phyloP scores from a whole-genome alignment of 2,888 invertebrate species.

The Cordilura impudica region DNA sequence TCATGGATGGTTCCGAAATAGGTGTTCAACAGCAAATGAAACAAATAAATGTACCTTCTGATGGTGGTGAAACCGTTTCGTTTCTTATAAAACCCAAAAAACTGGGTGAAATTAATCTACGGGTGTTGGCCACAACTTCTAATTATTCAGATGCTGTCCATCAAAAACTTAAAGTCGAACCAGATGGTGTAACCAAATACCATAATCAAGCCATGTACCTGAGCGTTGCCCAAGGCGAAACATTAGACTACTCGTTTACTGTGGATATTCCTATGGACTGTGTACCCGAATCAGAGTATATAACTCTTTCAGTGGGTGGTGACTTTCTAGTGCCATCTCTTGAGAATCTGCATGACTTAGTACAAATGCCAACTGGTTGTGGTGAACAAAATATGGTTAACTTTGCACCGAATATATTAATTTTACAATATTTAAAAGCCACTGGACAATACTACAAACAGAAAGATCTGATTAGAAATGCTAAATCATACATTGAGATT shows the following conservation, averaged over 20 bases:
- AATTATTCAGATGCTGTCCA: conserved; percentile 80
- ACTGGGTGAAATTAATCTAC: conserved; percentile 84
- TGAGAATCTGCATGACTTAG: conserved; percentile 18
- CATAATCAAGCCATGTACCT: conserved; percentile 15
- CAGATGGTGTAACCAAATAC: conserved; percentile 84
- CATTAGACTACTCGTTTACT: no score
- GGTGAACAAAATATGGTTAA: conserved; percentile 87
- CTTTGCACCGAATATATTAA: conserved; percentile 80
- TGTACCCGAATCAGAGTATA: conserved; percentile 84
- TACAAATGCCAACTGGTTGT: conserved; percentile 79
- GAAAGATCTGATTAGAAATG: conserved; percentile 54
- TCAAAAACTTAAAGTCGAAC: conserved; percentile 83
- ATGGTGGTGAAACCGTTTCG: conserved; percentile 81
- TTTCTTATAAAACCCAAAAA: conserved; percentile 86
- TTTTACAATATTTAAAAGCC: conserved; percentile 67
- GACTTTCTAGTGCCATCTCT: conserved; percentile 21
- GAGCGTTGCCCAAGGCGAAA: conserved; percentile 5
- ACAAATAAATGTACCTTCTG: conserved; percentile 82
- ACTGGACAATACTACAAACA: conserved; percentile 72
- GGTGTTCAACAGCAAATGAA: conserved; percentile 66
- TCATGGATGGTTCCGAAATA: conserved; percentile 76
- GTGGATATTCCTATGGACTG: conserved; percentile 84
- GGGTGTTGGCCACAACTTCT: conserved; percentile 81
- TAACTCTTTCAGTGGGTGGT: conserved; percentile 79
- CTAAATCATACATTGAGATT: conserved; percentile 75